Base-by-base conservation (phyloP, 2,888 invertebrate species). In the Caenorhabditis sp. region DNA sequence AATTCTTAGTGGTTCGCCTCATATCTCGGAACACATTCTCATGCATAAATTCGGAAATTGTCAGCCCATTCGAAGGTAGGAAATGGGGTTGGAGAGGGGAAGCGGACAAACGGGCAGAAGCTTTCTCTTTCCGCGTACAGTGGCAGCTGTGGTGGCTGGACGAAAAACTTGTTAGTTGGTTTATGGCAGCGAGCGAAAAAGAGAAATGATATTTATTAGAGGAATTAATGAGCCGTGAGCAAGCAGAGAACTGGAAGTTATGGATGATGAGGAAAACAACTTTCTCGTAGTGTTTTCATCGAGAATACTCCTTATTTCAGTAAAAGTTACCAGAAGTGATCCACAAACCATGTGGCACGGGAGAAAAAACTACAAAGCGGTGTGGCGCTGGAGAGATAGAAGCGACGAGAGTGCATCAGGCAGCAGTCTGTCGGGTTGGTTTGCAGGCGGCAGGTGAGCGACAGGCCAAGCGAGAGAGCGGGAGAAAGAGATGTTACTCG, bases 371-470 rank as follows among this genome's bases (percentile, higher is more conserved):
- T 68, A 56, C 62, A 62, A 78, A 69, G 53, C 35, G 44, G 70
- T 64, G n/a, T 64, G 64, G 40, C 22, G 55, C 50, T 40, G n/a
- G n/a, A 60, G 51, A 26, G 65, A 40, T 6, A 35, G 37, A n/a
- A 13, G 37, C 9, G 37, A n/a, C 28, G 24, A 62, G 56, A 74
- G 72, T 74, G 72, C 58, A 58, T 37, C 22, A 15, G 24, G 24
- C 26, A 28, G 58, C 64, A 72, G 72, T 60, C 67, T 60, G 60
- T 55, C 64, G 64, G 62, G 40, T 32, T 4, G 62, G 55, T 72
- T 72, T 62, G 64, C 55, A 72, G 61, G 67, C 61, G 60, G 61
- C 76, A 76, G 70, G 69, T 70, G 77, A 77, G 77, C 60, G 77
- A 69, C 60, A 60, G 47, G 32, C 50, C 28, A 32, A 18, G 60